Evolutionary conservation across 35 echinoderm and acorn worm species (phyloP), one percentile per base, ranked within the genome.

Genomic region (Hemicentrotus pulcherrimus): DNA sequence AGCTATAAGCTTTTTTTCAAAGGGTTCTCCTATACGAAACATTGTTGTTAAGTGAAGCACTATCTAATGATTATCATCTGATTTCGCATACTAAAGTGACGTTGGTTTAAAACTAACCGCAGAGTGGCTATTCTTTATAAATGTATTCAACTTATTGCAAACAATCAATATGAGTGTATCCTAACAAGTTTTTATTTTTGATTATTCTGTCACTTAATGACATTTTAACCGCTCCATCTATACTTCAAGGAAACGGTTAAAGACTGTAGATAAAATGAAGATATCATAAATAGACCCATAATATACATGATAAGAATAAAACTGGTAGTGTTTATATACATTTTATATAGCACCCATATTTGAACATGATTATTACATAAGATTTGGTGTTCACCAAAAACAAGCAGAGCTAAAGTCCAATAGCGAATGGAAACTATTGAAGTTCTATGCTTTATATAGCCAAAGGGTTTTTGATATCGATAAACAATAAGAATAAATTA

Each of bases 281-380:
- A 33, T 90, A 47, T 45, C 88, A 90, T 90, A 90, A 90, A 90
- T 90, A 90, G 88, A 45, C 88, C 88, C 88, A 90, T 90, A 90
- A 90, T 90, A 90, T 90, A 90, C 88, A 90, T 47, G 88, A 90
- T 47, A 45, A 90, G 32, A 41, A 45, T 90, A 33, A 90, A 45
- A 90, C 88, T 90, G 32, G 46, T 47, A 90, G 32, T 45, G 46
- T 90, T 18, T 90, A 90, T 90, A 90, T 90, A 47, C 46, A 47
- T 90, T 15, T 33, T 90, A 90, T 90, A 90, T 90, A 90, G 32
- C 65, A 78, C 65, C 65, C 65, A 78, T 78, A 78, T 78, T 78
- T 78, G 19, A n/a, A 78, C 65, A 78, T 6, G 65, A 78, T 78
- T 28, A 78, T 78, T 18, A 78, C 19, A 28, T n/a, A 78, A 28